Evolutionary conservation across 1,140 invertebrate species (phyloP), one percentile per base, ranked within the genome.

Genomic region (Drosophila seguyi): DNA sequence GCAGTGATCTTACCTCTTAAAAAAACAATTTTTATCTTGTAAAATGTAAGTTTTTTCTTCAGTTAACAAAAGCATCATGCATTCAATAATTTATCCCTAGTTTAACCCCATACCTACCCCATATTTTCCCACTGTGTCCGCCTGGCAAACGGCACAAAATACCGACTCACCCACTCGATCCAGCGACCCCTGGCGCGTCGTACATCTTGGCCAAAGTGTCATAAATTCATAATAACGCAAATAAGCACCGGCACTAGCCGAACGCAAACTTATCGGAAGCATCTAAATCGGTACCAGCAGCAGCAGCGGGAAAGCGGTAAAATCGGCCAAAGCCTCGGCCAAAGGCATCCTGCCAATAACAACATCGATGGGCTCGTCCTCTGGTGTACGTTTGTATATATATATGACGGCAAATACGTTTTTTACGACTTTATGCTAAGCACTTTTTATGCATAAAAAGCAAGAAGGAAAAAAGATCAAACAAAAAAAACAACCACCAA

Each of bases 181-280:
- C 39, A 56, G 22, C 38, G 50, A 38, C 48, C 34, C 72, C 38
- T 27, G 48, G 25, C 16, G 52, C 36, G 56, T 48, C 84, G 73
- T 82, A 84, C 75, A 76, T 80, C 47, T 58, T 52, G 65, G 38
- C 29, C 45, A 79, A 88, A 88, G 85, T 88, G 85, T 88, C 85
- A 88, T 88, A 88, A 88, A 88, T 88, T 88, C 85, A 88, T 88
- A 88, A 88, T 90, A 88, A 88, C 85, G 85, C 85, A 88, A 88
- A 88, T 88, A 88, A 88, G 85, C 85, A 84, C 74, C 85, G 76
- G 75, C 53, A 75, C 75, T 63, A 73, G 45, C 53, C 56, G 20
- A 57, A 62, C 56, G 56, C 52, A 73, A 86, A 86, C 82, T 85
- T 85, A 85, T 85, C 82, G 79, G 52, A 66, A 57, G 78, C 59